Conservation (phyloP, 1,140 invertebrate genomes). For the honey bee (Apis mellifera) region DNA sequence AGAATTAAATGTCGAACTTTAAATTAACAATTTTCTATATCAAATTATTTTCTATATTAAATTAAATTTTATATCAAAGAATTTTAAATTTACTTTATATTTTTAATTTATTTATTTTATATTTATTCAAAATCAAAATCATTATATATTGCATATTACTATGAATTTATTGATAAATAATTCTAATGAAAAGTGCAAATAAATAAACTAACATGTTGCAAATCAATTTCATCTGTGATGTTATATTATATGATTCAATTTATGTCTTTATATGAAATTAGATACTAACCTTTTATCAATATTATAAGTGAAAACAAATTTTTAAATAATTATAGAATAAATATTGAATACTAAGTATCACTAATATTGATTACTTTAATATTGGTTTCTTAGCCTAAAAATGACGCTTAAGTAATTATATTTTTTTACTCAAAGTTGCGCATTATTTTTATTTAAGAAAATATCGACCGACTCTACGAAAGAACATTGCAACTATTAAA, state of each 20-base stretch:
- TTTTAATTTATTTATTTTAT: too few relatives aligned
- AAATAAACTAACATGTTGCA: neutral
- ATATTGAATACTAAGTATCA: neutral
- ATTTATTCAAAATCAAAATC: neutral
- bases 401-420: neutral
- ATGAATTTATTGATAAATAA: neutral
- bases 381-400: neutral
- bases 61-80: neutral
- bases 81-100: neutral
- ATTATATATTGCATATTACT: neutral
- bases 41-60: neutral
- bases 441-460: constrained; percentile 44
- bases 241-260: neutral
- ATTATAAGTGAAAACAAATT: too few relatives aligned
- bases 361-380: neutral
- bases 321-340: neutral
- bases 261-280: neutral
- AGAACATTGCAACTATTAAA: constrained; percentile 41
- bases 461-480: constrained; percentile 44
- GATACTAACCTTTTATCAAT: neutral
- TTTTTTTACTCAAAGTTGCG: constrained; percentile 5
- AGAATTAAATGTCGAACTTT: too few relatives aligned
- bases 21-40: neutral
- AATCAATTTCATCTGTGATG: neutral
- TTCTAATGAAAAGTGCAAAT: neutral